Conservation (phyloP, 2,888 invertebrate genomes). For the Agapostemon virescens region DNA sequence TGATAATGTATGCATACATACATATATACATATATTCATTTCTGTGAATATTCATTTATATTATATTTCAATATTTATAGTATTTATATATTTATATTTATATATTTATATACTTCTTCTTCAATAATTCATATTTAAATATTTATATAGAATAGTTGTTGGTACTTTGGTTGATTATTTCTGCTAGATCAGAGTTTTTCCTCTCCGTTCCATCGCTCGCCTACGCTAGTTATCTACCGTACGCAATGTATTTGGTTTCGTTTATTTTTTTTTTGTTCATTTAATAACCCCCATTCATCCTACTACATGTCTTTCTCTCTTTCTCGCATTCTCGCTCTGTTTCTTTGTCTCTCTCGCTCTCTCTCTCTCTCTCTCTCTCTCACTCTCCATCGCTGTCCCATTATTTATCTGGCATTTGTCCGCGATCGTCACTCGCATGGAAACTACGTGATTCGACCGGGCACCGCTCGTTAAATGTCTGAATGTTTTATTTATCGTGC, state of each 20-base stretch:
- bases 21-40: constrained; percentile 77
- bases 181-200: constrained; percentile 81
- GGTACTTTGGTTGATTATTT: constrained; percentile 87
- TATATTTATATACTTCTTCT: constrained; percentile 69
- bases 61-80: constrained; percentile 76
- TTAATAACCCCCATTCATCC: constrained; percentile 14
- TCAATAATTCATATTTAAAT: constrained; percentile 64
- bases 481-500: constrained; percentile 60
- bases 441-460: constrained; percentile 53
- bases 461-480: constrained; percentile 70
- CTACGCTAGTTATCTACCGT: constrained; percentile 56
- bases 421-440: constrained; percentile 43
- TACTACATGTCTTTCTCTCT: constrained; percentile 3
- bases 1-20: constrained; percentile 82
- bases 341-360: neutral
- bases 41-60: constrained; percentile 60
- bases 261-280: constrained; percentile 12
- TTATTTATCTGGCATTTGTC: constrained; percentile 20
- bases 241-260: constrained; percentile 51
- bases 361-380: neutral
- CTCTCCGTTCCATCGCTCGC: constrained; percentile 72
- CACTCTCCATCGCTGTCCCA: constrained; percentile 21
- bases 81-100: constrained; percentile 56
- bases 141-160: constrained; percentile 81
- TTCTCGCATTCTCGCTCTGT: neutral